Base-by-base conservation (phyloP, 2,113 vertebrate species). In the Tretioscincus oriximinensis region DNA sequence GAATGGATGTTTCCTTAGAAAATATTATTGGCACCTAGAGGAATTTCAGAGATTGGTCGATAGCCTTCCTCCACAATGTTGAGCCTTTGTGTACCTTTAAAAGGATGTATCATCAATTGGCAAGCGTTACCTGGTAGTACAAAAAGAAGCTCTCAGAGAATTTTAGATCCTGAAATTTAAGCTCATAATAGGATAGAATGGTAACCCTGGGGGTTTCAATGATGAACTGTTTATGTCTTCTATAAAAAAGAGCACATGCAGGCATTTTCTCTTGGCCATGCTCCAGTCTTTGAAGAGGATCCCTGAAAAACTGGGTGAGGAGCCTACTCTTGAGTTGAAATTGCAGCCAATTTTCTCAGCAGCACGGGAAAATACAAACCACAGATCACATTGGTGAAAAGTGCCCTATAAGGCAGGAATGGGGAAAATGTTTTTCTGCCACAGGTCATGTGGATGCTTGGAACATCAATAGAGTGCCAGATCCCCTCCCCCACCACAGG, bases 331-430 rank as follows among this genome's bases (percentile, higher is more conserved):
- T 58, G 83, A 90, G 78, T 75, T 90, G 71, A 92, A 88, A 90
- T 78, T 87, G 66, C 45, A 70, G 85, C 90, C 69, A 80, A 49
- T 85, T 91, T 76, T 70, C 77, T 85, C 88, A 89, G 47, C 41
- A 11, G 5, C 9, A 78, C 77, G 85, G 60, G 31, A n/a, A 6
- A 22, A 18, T 41, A 0, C 29, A 84, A 82, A 71, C 78, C 85
- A 88, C 71, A 86, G 78, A 73, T 72, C 9, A 63, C 85, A 85
- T 81, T 81, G 81, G 85, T 92, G 88, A 92, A 86, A 93, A 87
- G 85, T 88, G 93, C 86, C 76, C 87, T 89, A 87, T 88, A 86
- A 87, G 90, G 84, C 81, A 84, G 78, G 35, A 5, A 5, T 41
- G 35, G 35, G 35, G 35, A 41, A 41, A 41, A 2, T 41, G 2